Base-by-base conservation (phyloP, 1,140 invertebrate species). In the Neoseiulus cucumeris region DNA sequence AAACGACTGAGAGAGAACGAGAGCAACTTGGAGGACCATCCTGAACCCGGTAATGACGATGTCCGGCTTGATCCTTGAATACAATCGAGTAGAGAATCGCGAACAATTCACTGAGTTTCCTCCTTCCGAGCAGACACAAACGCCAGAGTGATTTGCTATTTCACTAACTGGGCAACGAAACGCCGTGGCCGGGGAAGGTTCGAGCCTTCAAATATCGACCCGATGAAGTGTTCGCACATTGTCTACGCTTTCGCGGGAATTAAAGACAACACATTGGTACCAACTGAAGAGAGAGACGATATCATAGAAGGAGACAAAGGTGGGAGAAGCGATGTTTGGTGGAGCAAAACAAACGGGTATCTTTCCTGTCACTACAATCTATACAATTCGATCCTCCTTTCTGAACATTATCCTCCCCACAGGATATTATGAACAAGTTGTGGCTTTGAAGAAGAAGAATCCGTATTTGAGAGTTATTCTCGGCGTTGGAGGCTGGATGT, bases 401-500 rank as follows among this genome's bases (percentile, higher is more conserved):
- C 33, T n/a, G n/a, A n/a, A 47, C 45, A 47, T 47, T 7, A 47
- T 14, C 14, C n/a, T n/a, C 33, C 9, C 33, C 4, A 39, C 33
- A 59, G 51, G 51, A 2, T 59, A 59, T 25, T 93, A 91, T 71
- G 83, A 87, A 47, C 82, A 85, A 69, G 80, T 93, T 7, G 83
- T 89, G 44, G 84, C 82, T 1, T 77, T 95, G 25, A 85, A 91
- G 66, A 87, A 90, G 68, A 86, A 87, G 70, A 94, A 95, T 78
- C 85, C 90, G 0, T 84, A 89, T 67, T 76, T 96, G 45, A 92
- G 93, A 80, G 84, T 93, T 66, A 75, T 95, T 1, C 75, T 96
- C 39, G 89, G 90, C 2, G 89, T 96, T 64, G 91, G 92, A 59
- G 91, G 92, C 4, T 95, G 90, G 91, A 88, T 87, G 17, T 89